Conservation (phyloP, 2,888 invertebrate genomes). For the Eledone cirrhosa region DNA sequence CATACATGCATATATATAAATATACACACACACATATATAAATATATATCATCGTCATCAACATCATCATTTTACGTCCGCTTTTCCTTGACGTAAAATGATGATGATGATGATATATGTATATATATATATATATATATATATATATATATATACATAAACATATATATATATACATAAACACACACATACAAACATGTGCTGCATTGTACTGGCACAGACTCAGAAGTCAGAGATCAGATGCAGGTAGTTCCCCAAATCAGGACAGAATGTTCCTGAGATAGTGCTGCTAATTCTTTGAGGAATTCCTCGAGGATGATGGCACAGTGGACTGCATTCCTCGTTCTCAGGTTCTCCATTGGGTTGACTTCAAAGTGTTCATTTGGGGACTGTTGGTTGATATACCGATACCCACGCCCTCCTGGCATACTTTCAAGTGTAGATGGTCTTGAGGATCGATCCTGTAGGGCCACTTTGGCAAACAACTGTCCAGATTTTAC, state of each 20-base stretch:
- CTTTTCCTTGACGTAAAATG: no score
- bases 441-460: constrained; percentile 33
- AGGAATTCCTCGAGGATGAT: constrained; percentile 94
- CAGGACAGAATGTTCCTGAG: constrained; percentile 85
- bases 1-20: no score
- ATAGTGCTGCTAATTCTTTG: constrained; percentile 91
- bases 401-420: constrained; percentile 51
- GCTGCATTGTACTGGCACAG: no score
- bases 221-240: no score
- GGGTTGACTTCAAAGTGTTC: constrained; percentile 37
- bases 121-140: no score
- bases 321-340: constrained; percentile 77
- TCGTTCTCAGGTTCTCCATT: constrained; percentile 61
- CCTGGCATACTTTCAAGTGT: constrained; percentile 46
- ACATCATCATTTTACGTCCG: no score
- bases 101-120: no score
- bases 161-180: no score
- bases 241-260: constrained; percentile 34
- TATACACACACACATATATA: no score
- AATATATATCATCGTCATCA: no score
- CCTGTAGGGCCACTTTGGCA: constrained; percentile 26
- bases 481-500: constrained; percentile 8
- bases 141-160: no score
- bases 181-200: no score
- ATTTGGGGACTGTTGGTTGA: constrained; percentile 44